Evolutionary conservation across 2,113 vertebrate species (phyloP).

Genomic region (Zosterops japonicus): DNA sequence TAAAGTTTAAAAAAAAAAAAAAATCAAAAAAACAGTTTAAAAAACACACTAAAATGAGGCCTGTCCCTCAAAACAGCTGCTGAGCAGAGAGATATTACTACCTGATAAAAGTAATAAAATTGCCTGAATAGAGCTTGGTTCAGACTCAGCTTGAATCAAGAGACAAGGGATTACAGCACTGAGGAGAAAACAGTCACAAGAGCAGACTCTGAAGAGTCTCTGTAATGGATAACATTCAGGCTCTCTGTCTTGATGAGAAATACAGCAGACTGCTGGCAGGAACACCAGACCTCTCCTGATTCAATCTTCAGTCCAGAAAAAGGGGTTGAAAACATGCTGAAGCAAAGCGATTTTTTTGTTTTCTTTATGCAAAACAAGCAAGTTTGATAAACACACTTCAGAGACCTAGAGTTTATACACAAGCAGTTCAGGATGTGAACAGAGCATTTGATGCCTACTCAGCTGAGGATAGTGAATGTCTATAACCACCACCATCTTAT

Average conservation of each 20-base stretch:
- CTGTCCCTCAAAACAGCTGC: not conserved
- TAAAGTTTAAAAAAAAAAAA: not conserved
- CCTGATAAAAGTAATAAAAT: not conserved
- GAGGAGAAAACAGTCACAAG: not conserved
- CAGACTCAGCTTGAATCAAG: not conserved
- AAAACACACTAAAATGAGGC: not conserved
- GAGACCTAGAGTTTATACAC: not conserved
- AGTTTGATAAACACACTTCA: not conserved
- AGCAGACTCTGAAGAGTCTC: not conserved
- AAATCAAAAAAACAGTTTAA: not conserved
- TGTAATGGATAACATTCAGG: not conserved
- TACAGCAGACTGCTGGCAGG: not conserved
- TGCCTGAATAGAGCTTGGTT: not conserved
- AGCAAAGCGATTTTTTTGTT: not conserved
- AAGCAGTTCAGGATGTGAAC: not conserved
- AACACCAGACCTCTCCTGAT: accelerated
- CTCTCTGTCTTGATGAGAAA: not conserved
- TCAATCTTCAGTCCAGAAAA: not conserved
- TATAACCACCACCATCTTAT: not conserved
- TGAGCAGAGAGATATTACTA: not conserved
- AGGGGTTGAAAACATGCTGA: not conserved
- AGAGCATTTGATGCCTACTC: not conserved
- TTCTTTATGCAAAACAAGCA: not conserved
- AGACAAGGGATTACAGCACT: not conserved
- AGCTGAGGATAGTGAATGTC: not conserved